Evolutionary conservation across 1,140 invertebrate genomes (phyloP), one percentile per base, ranked within the genome.

Genomic region (Solen grandis): DNA sequence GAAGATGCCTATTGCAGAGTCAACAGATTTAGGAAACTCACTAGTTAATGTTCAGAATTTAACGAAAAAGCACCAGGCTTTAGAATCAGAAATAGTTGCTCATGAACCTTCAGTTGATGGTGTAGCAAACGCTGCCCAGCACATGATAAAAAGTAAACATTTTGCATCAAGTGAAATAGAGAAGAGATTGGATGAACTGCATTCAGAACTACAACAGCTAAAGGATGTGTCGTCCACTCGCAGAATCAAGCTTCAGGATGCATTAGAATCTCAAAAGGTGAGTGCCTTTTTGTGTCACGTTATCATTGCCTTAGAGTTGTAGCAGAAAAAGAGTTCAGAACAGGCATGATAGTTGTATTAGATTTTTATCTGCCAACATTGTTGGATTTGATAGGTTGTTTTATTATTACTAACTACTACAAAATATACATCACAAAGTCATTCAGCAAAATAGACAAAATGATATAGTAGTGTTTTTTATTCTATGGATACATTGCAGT

Each of bases 21-120:
- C 96, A 10, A 99, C 97, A 1, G 99, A 99, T 90, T 95, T 98
- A 89, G 98, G 96, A 93, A 89, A 81, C 38, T 98, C 99, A 91
- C 93, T 99, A 52, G 98, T 98, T 90, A 98, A 98, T 54, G 98
- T 99, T 0, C 99, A 99, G 91, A 99, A 99, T 93, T 93, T 99
- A 16, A 99, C 99, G 91, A 99, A 99, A 93, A 99, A 99, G 93
- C 99, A 99, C 91, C 97, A 91, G 87, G 87, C 90, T 19, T 66
- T 92, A 57, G 90, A 92, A 60, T 89, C 87, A 14, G 99, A 99
- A 93, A 99, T 99, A 78, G 96, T 97, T 86, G 99, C 99, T 90
- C 98, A 99, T 92, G 99, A 99, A 91, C 95, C 96, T 22, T 94
- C 98, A 79, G 96, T 99, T 65, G 95, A 96, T 46, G 95, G 95